Conservation (phyloP, 2,113 vertebrate genomes). For the Microcebus jonahi region DNA sequence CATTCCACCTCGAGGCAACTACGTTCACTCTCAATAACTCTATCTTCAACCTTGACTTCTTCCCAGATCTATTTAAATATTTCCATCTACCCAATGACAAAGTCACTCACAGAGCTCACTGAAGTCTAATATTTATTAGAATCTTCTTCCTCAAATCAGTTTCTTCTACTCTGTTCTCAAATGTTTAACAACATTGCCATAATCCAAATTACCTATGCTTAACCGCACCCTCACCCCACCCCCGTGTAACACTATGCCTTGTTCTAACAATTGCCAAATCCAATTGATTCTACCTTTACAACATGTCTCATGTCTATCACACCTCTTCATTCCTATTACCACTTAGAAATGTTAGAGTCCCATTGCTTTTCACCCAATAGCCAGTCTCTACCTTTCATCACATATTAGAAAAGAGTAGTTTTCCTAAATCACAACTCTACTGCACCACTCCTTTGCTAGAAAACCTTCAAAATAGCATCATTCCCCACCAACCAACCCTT, state of each 20-base stretch:
- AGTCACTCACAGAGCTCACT: background rate
- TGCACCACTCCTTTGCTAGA: background rate
- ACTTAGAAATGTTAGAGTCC: background rate
- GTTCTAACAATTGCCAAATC: background rate
- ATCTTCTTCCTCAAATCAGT: background rate
- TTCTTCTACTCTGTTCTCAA: background rate
- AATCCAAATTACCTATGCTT: background rate
- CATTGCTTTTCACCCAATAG: background rate
- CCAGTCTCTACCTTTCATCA: background rate
- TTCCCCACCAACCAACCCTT: background rate
- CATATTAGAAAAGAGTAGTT: background rate
- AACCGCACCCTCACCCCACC: background rate
- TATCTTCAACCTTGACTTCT: background rate
- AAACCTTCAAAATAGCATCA: background rate
- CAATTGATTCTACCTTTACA: background rate
- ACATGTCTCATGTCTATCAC: background rate
- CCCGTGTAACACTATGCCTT: background rate
- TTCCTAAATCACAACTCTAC: background rate
- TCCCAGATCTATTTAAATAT: background rate
- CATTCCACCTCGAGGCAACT: background rate
- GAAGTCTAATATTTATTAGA: background rate
- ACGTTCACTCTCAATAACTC: background rate
- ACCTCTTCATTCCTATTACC: background rate
- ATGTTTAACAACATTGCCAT: background rate
- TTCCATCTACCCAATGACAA: background rate